phyloP scores from a whole-genome alignment of 2,113 vertebrate species.

The Aptenodytes forsteri region DNA sequence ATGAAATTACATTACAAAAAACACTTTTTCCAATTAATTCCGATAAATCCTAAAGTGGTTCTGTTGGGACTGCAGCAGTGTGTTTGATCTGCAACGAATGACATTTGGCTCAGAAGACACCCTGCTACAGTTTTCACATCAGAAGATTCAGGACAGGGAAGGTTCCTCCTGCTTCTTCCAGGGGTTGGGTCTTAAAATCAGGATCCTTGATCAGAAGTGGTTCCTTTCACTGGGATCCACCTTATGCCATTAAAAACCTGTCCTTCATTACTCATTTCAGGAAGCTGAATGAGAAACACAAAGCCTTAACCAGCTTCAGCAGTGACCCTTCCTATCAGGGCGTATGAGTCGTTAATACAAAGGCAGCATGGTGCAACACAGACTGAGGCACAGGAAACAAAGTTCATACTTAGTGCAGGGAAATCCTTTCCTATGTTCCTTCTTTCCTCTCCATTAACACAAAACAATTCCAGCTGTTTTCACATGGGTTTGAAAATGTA shows the following conservation, averaged over 20 bases:
- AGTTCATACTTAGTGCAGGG: not conserved
- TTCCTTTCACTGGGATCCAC: not conserved
- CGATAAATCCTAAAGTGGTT: not conserved
- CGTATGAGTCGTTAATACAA: not conserved
- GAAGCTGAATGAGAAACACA: not conserved
- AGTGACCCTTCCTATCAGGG: not conserved
- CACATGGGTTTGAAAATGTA: not conserved
- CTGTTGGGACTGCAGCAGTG: not conserved
- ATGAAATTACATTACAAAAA: not conserved
- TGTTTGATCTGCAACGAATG: not conserved
- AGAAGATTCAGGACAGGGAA: not conserved
- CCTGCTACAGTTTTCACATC: not conserved
- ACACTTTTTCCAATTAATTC: not conserved
- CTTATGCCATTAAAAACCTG: not conserved
- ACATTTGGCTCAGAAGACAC: not conserved
- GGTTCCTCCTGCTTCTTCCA: not conserved
- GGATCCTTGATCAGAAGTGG: not conserved
- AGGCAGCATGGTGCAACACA: not conserved
- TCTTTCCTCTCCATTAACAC: not conserved
- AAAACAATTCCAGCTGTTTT: not conserved
- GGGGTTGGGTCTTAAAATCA: not conserved
- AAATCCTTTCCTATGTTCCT: not conserved
- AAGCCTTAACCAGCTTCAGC: not conserved
- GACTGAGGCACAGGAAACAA: not conserved
- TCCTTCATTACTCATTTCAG: not conserved